Evolutionary conservation across 1,140 invertebrate genomes (phyloP), one percentile per base, ranked within the genome.

Genomic region (Philotrypesis tridentata): DNA sequence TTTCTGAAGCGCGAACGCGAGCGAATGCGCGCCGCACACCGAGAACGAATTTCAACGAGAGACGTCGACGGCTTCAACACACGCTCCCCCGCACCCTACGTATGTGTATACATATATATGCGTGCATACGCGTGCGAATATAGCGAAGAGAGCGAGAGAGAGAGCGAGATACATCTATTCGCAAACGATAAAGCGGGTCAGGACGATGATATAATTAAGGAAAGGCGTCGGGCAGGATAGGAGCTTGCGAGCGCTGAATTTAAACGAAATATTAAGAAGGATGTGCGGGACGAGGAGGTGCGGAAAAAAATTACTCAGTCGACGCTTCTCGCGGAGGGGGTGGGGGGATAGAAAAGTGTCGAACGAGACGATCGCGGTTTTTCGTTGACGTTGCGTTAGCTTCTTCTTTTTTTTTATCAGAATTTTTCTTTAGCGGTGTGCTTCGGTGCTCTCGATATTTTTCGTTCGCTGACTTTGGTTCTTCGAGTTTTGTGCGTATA

Each of bases 31-130:
- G n/a, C n/a, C n/a, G n/a, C 61, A 29, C 9, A 72, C 77, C n/a
- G 7, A 65, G 70, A 43, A 65, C 55, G 79, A 73, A 80, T 80
- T 80, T 72, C 29, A 80, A 80, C 67, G 77, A 67, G 77, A 67
- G 43, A 61, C 29, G 48, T 71, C 63, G 23, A 31, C 29, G 6
- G 25, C 60, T 33, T 17, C 61, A 31, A 67, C 33, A 14, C 68
- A 9, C 68, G 68, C n/a, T n/a, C n/a, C n/a, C n/a, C n/a, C 27
- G 11, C 9, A 29, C 12, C n/a, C n/a, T n/a, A 68, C 40, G 12
- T 43, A 27, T 25, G 17, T 43, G 37, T 33, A 40, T 11, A 17
- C 25, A 31, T 29, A 25, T 43, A 43, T 25, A 23, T 31, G 7
- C 43, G 29, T 33, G 6, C 9, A 37, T 37, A 9, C 9, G n/a